Evolutionary conservation across 2,113 vertebrate species (phyloP).

Genomic region (Hypomesus transpacificus): DNA sequence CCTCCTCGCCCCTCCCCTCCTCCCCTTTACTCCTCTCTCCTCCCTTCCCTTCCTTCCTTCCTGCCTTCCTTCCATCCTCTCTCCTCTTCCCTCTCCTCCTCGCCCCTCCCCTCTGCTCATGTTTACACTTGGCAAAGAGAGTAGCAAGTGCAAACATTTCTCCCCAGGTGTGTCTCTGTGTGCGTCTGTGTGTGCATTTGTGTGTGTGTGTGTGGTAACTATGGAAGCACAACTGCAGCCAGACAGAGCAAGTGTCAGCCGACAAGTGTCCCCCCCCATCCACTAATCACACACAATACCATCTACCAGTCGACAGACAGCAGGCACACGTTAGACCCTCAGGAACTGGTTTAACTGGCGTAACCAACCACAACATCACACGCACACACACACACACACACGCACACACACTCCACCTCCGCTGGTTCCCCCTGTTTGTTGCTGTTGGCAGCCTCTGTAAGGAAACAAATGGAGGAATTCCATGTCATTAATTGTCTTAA

Average conservation of each 20-base stretch:
- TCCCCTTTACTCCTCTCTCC: too few species aligned
- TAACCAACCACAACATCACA: background rate
- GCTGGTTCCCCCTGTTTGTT: slow-evolving; percentile 32
- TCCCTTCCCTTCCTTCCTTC: slow-evolving; percentile 14
- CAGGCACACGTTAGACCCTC: slow-evolving; percentile 48
- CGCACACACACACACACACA: slow-evolving; percentile 2
- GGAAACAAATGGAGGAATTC: slow-evolving; percentile 41
- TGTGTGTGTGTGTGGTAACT: slow-evolving; percentile 10
- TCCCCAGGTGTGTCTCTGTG: slow-evolving; percentile 29
- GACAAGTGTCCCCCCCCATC: slow-evolving; percentile 24
- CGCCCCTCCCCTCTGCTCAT: slow-evolving; percentile 18
- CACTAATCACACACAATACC: slow-evolving; percentile 43
- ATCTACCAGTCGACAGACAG: slow-evolving; percentile 53
- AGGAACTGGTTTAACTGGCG: slow-evolving; percentile 17
- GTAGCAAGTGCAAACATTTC: slow-evolving; percentile 59
- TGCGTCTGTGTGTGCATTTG: slow-evolving; percentile 14
- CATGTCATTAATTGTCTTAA: background rate
- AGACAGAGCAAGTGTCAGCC: slow-evolving; percentile 42
- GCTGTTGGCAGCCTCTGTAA: slow-evolving; percentile 27
- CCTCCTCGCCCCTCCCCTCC: too few species aligned
- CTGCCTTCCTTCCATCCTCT: background rate
- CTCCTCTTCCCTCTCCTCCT: slow-evolving; percentile 12
- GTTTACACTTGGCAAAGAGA: slow-evolving; percentile 56
- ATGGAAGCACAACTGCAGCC: slow-evolving; percentile 43
- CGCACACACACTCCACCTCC: slow-evolving; percentile 6